Percentiles rank a stretch among this genome's conserved stretches.
Conservation (phyloP, 2,888 invertebrate genomes). For the Torymus aiolomorphi region DNA sequence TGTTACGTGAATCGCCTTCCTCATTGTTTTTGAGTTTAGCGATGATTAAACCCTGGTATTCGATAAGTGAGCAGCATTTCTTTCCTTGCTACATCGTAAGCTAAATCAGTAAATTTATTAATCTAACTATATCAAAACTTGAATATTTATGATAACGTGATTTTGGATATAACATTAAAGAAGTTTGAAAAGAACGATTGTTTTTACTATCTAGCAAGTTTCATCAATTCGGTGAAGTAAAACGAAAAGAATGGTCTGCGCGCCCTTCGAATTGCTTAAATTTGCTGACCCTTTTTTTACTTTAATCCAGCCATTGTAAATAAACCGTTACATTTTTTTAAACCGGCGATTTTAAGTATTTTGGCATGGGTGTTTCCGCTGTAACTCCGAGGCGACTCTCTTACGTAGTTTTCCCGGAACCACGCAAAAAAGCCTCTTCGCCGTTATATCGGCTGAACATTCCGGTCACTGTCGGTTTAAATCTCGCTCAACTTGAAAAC, state of each 20-base stretch:
- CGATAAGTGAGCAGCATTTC: conserved; percentile 44
- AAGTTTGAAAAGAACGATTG: no score
- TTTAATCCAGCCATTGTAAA: not conserved
- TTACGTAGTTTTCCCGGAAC: conserved; percentile 24
- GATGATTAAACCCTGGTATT: conserved; percentile 45
- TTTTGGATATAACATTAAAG: no score
- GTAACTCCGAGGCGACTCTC: conserved; percentile 49
- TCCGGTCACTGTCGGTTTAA: conserved; percentile 23
- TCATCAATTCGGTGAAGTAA: conserved; percentile 1
- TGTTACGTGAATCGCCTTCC: not conserved
- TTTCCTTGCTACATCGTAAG: conserved; percentile 20
- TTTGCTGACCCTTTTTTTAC: conserved; percentile 44
- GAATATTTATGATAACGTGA: no score
- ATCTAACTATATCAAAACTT: no score
- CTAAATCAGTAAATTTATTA: no score
- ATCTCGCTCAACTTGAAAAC: conserved; percentile 54
- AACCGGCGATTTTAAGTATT: conserved; percentile 51
- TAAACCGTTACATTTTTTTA: conserved; percentile 5
- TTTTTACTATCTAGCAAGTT: conserved; percentile 24
- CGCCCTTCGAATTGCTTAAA: conserved; percentile 49
- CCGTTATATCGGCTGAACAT: conserved; percentile 46
- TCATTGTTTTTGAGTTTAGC: conserved; percentile 50
- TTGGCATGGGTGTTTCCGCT: conserved; percentile 41
- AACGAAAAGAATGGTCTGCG: conserved; percentile 37
- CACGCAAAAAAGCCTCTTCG: conserved; percentile 52